Base-by-base conservation (phyloP, 2,888 invertebrate species). In the Cyrtodaria siliqua region DNA sequence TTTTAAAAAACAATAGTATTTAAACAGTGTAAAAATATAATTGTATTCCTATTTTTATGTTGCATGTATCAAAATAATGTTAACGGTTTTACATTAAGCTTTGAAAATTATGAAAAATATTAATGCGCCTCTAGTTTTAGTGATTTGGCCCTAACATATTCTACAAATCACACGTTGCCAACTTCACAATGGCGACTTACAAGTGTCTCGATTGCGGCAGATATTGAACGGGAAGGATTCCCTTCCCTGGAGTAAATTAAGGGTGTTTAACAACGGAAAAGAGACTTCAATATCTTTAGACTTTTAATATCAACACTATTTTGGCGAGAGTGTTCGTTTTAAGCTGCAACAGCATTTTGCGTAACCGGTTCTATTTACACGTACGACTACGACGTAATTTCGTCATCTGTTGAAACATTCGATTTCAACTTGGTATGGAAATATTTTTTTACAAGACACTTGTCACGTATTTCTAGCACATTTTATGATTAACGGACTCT, bases 171-270 rank as follows among this genome's bases (percentile, higher is more conserved):
- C 86, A 86, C 86, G 86, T 86, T 84, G 86, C 82, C 83, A 84
- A 74, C 75, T 82, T 74, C 82, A 86, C 84, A 85, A 86, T 86
- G 86, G 86, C 84, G 82, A 81, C 81, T 29, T 68, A 33, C 49
- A 60, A 55, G 47, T 52, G 63, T 44, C 57, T 44, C 50, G 64
- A 64, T 44, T 66, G 52, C 64, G 64, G 70, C 63, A 74, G 67
- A 53, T 71, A 67, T 66, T 85, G 57, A 78, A 74, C 61, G 79
- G 86, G 84, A 69, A 79, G 82, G 86, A 70, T 66, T 82, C 74
- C 85, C 84, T 83, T 84, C 86, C 86, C 83, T 82, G 80, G 86
- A 71, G 83, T 71, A 79, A 79, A 82, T 80, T 79, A 80, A 83
- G 75, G 62, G 78, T 74, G 79, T 79, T 79, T 69, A 57, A 70